Evolutionary conservation across 2,888 invertebrate genomes (phyloP), one percentile per base, ranked within the genome.

Genomic region (Holacanthella duospinosa): DNA sequence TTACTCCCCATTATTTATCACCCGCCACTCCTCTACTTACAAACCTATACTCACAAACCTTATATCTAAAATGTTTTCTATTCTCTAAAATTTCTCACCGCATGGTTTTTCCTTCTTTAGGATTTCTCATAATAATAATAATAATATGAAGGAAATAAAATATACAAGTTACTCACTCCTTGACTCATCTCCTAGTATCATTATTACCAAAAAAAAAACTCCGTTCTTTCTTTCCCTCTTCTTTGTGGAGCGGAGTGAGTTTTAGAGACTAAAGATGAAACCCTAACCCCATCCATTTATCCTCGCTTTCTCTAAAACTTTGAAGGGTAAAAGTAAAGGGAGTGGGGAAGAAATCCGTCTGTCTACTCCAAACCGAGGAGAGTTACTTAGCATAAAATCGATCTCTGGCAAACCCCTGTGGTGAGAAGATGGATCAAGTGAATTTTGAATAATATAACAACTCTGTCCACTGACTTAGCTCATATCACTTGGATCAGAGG

Each of bases 301-400:
- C 57, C n/a, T n/a, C 57, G 12, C 27, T 43, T 27, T 59, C 59
- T 59, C 28, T 21, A 25, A 3, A 29, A 24, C 6, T 21, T 48
- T 36, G 36, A 21, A 48, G 48, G 48, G 48, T 48, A 48, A 48
- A 48, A 48, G 48, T 48, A 21, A 48, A 48, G 21, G 19, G 48
- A 48, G 4, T 21, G 48, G 16, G 12, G 27, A 26, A 28, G n/a
- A n/a, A 28, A 29, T n/a, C n/a, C n/a, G n/a, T n/a, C n/a, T n/a
- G n/a, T n/a, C n/a, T n/a, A n/a, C n/a, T n/a, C n/a, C n/a, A n/a
- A n/a, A n/a, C 29, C 12, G n/a, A 28, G 55, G 61, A 63, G 64
- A 66, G 66, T 69, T 69, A 68, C 68, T 71, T 71, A 71, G 70
- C 71, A 71, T 71, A 71, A 71, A 71, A 71, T 71, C 71, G 71